phyloP scores from a whole-genome alignment of 2,888 invertebrate genomes.

The Crossocerus cetratus region DNA sequence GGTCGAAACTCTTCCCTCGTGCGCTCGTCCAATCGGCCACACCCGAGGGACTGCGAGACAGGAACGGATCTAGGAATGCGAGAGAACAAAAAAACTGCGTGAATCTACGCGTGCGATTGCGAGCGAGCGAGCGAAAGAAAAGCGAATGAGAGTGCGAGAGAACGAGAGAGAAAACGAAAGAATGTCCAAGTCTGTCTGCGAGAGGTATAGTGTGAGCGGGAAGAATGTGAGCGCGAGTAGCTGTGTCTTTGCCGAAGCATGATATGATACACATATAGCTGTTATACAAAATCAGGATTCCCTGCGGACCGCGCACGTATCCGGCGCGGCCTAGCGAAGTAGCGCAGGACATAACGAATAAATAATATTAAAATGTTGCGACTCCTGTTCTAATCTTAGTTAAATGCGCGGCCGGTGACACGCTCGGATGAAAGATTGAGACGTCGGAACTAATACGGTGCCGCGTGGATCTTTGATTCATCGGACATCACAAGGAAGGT shows the following conservation, averaged over 20 bases:
- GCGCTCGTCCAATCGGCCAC: slow-evolving; percentile 24
- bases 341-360: slow-evolving; percentile 56
- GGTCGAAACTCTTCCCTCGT: slow-evolving; percentile 17
- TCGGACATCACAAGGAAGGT: too few relatives aligned
- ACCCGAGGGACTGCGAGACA: slow-evolving; percentile 21
- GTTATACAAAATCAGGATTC: too few relatives aligned
- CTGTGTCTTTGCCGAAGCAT: background rate
- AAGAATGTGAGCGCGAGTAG: background rate
- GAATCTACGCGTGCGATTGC: background rate
- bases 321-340: background rate
- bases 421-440: slow-evolving; percentile 24
- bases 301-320: too few relatives aligned
- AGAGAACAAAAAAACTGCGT: background rate
- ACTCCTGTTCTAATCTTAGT: slow-evolving; percentile 54
- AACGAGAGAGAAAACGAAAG: background rate
- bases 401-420: slow-evolving; percentile 21
- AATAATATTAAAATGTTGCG: slow-evolving; percentile 64
- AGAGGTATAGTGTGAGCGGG: background rate
- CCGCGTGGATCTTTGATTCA: too few relatives aligned
- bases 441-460: too few relatives aligned
- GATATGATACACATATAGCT: background rate
- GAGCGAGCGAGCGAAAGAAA: background rate
- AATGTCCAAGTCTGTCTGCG: background rate
- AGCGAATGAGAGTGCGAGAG: slow-evolving; percentile 9
- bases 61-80: slow-evolving; percentile 16